Evolutionary conservation across 2,113 vertebrate genomes (phyloP).

Genomic region (Rana temporaria): DNA sequence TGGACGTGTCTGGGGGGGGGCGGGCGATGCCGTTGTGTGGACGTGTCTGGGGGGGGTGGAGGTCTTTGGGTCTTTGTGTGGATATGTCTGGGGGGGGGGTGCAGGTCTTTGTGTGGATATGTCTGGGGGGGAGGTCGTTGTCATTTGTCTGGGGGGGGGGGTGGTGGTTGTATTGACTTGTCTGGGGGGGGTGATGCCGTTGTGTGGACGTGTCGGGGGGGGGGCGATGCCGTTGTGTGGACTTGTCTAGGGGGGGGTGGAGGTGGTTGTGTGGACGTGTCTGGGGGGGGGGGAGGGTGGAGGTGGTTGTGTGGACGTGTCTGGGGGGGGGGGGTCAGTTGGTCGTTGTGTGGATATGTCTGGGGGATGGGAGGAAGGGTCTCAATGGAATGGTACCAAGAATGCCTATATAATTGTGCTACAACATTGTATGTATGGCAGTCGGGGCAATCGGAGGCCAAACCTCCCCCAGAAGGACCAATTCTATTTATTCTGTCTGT

Average conservation of each 20-base stretch:
- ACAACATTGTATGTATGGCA: no score
- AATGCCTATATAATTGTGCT: no score
- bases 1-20: not conserved
- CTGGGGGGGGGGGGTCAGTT: no score
- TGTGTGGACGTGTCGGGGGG: not conserved
- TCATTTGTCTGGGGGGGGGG: not conserved
- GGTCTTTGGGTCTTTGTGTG: no score
- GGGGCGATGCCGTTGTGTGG: not conserved
- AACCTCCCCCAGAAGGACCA: not conserved
- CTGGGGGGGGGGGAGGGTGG: not conserved
- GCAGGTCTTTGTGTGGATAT: no score
- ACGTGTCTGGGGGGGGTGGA: not conserved
- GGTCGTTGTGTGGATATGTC: no score
- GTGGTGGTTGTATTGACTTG: not conserved
- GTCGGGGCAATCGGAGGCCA: not conserved
- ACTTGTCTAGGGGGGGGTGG: not conserved
- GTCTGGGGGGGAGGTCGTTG: not conserved
- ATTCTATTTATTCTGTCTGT: no score
- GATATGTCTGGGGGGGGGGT: not conserved
- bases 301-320: not conserved
- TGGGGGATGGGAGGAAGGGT: no score
- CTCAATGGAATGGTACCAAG: no score
- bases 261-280: not conserved
- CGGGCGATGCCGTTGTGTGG: not conserved
- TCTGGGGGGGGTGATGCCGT: not conserved